phyloP scores from a whole-genome alignment of 53 echinoderm and acorn worm species.

The Holothuria leucospilota region DNA sequence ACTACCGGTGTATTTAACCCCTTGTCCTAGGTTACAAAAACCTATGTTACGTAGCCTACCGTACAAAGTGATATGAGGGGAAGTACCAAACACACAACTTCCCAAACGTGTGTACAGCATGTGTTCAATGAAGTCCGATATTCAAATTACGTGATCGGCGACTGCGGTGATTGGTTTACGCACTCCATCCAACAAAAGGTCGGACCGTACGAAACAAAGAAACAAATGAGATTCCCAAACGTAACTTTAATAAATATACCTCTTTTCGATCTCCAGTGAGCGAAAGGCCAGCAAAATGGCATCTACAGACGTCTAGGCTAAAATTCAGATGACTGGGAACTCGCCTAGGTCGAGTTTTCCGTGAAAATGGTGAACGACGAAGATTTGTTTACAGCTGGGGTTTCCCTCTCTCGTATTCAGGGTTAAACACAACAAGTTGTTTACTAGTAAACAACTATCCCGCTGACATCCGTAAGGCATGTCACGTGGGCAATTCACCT shows the following conservation, averaged over 20 bases:
- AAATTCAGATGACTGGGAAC: conserved; percentile 35
- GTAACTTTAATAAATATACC: conserved; percentile 41
- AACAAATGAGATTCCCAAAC: conserved; percentile 53
- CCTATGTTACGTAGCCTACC: conserved; percentile 36
- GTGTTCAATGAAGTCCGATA: conserved; percentile 55
- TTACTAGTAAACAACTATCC: conserved; percentile 99
- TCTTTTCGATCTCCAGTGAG: conserved; percentile 17
- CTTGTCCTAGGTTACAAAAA: conserved; percentile 38
- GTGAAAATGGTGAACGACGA: conserved; percentile 99
- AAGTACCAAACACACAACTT: conserved; percentile 31
- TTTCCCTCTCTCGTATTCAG: conserved; percentile 95
- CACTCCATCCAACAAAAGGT: conserved; percentile 54
- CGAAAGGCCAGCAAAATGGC: conserved; percentile 46
- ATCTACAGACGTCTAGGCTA: conserved; percentile 4
- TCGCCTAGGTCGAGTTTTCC: conserved; percentile 69
- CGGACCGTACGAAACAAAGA: conserved; percentile 56
- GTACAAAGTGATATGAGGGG: conserved; percentile 37
- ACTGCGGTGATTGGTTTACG: conserved; percentile 61
- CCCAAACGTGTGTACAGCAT: conserved; percentile 54
- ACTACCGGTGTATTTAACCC: conserved; percentile 38
- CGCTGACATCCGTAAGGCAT: conserved; percentile 95
- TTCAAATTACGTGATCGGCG: conserved; percentile 59
- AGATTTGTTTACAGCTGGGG: conserved; percentile 99
- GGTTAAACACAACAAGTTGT: conserved; percentile 99
- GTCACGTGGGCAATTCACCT: conserved; percentile 99